Conservation (phyloP, 2,113 vertebrate genomes). For the Rhizomys pruinosus region DNA sequence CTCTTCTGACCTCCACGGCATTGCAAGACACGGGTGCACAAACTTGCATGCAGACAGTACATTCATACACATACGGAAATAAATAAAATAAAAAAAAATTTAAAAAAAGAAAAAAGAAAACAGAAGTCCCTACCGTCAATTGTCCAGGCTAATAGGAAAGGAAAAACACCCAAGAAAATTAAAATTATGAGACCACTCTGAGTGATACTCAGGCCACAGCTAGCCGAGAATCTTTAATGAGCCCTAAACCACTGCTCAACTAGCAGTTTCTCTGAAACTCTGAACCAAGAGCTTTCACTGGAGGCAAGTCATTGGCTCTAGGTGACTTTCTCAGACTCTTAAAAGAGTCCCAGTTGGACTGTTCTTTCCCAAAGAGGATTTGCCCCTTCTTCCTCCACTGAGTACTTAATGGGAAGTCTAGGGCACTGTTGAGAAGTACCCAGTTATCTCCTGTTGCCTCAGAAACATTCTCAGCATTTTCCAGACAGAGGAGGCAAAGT, state of each 20-base stretch:
- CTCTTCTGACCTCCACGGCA: too few species aligned
- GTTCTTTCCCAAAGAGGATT: not conserved
- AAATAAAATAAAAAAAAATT: too few species aligned
- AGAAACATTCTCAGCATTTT: constrained; percentile 26
- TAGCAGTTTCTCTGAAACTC: not conserved
- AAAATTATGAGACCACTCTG: not conserved
- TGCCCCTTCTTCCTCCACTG: not conserved
- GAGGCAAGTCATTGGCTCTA: not conserved
- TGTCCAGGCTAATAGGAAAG: not conserved
- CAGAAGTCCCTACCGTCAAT: not conserved
- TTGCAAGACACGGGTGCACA: too few species aligned
- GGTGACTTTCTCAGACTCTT: not conserved
- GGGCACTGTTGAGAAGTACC: not conserved
- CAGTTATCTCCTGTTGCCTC: constrained; percentile 10
- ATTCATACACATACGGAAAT: too few species aligned
- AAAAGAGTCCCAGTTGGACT: not conserved
- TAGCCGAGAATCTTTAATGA: not conserved
- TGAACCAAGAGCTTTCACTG: not conserved
- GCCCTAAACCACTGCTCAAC: not conserved
- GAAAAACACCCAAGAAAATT: not conserved
- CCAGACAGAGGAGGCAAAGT: constrained; percentile 1
- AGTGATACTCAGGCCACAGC: not conserved
- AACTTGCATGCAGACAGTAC: too few species aligned
- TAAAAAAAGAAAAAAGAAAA: too few species aligned
- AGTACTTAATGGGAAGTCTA: not conserved